Base-by-base conservation (phyloP, 2,888 invertebrate genomes). In the Agapostemon virescens region DNA sequence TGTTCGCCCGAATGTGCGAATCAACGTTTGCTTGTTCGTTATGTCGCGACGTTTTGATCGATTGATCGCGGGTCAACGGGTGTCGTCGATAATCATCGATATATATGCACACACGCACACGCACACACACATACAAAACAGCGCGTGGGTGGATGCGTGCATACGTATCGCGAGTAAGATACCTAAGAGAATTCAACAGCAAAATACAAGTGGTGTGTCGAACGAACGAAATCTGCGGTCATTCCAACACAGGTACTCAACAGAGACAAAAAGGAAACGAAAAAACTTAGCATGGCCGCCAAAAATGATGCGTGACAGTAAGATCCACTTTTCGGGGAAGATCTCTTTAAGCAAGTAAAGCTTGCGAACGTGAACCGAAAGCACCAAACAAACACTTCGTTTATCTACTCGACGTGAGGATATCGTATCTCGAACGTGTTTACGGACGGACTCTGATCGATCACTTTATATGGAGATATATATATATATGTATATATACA, bases 331-430 rank as follows among this genome's bases (percentile, higher is more conserved):
- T 83, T 76, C 55, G 55, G 42, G 81, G 79, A 82, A 87, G 88
- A 88, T 88, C 85, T 87, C 83, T 87, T 85, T 81, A 90, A 90
- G 90, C 90, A 86, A 90, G 88, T 89, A 88, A 91, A 91, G 91
- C 90, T 89, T 90, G 89, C 89, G 86, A 88, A 89, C 87, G 87
- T 89, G 86, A 90, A 90, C 84, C 88, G 89, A 89, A 90, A 90
- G 90, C 89, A 88, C 82, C 87, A 88, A 88, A 89, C 88, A 89
- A 87, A 89, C 85, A 87, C 78, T 84, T 87, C 85, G 87, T 84
- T 81, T 63, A 63, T 84, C 89, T 90, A 90, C 89, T 88, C 86
- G 86, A 85, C 77, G 81, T 82, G 61, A 84, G 85, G 87, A 83
- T 42, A 70, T 85, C 69, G 73, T 83, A 83, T 84, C 75, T 88